A percentile compares a stretch with the other conserved stretches of the same genome.
Evolutionary conservation across 2,113 vertebrate genomes (phyloP).

Genomic region (Phycodurus eques): DNA sequence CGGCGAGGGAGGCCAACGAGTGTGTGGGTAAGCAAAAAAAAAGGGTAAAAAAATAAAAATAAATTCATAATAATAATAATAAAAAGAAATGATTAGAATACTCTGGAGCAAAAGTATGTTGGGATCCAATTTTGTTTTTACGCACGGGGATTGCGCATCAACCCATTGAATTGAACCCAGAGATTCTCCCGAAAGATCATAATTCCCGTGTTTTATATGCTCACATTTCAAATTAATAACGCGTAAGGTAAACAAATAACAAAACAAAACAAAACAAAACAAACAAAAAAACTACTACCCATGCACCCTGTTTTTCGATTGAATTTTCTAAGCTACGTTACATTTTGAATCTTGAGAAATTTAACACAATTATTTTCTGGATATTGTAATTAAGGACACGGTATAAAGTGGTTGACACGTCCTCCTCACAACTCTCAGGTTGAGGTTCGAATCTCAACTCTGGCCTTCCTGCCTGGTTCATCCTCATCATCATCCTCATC

Average conservation of each 20-base stretch:
- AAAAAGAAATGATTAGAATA: too few relatives aligned
- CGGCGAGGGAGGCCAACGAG: conserved; percentile 94
- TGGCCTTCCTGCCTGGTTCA: background rate
- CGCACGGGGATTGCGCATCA: background rate
- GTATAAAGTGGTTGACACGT: too few relatives aligned
- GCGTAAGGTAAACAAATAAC: background rate
- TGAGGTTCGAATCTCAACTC: too few relatives aligned
- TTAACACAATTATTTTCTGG: too few relatives aligned
- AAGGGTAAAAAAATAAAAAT: conserved; percentile 75
- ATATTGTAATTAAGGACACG: too few relatives aligned
- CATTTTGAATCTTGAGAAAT: too few relatives aligned
- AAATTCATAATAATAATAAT: too few relatives aligned
- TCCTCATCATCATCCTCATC: background rate
- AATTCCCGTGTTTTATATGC: background rate
- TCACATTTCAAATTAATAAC: background rate
- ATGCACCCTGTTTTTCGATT: too few relatives aligned
- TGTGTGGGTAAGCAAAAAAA: conserved; percentile 87
- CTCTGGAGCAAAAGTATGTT: background rate
- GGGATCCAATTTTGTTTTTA: background rate
- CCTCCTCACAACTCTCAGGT: background rate
- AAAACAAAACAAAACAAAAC: background rate
- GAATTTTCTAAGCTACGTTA: too few relatives aligned
- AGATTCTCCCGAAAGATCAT: background rate
- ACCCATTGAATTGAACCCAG: background rate
- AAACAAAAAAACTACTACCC: too few relatives aligned